A percentile compares a stretch with the other conserved stretches of the same genome.
Conservation (phyloP, 1,140 invertebrate genomes). For the Drosophila saltans region DNA sequence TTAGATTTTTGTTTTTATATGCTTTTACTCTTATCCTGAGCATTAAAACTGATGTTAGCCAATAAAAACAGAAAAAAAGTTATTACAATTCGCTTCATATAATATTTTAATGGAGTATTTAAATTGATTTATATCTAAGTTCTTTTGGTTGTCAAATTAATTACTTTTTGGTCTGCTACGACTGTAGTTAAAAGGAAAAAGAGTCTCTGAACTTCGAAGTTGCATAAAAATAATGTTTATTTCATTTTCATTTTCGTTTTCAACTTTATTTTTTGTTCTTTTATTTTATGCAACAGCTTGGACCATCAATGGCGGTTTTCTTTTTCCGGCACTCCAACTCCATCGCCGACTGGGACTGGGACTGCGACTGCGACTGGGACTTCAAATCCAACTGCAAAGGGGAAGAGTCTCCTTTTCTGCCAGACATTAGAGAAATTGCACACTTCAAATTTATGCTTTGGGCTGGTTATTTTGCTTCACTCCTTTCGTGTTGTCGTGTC, state of each 20-base stretch:
- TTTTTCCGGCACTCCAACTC: slow-evolving; percentile 4
- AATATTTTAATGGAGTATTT: background rate
- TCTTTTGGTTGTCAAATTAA: slow-evolving; percentile 3
- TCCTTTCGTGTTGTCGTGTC: slow-evolving; percentile 42
- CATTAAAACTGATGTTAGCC: too few species aligned
- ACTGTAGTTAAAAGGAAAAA: background rate
- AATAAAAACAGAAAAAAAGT: too few species aligned
- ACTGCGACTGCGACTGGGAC: background rate
- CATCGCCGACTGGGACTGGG: too few species aligned
- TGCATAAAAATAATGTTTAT: slow-evolving; percentile 9
- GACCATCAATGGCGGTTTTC: slow-evolving; percentile 9
- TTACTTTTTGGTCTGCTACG: background rate
- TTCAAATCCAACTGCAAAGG: background rate
- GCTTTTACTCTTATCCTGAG: too few species aligned
- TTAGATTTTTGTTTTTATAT: too few species aligned
- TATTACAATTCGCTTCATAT: background rate
- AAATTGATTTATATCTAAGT: background rate
- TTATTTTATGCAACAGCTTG: slow-evolving; percentile 1
- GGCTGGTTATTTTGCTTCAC: slow-evolving; percentile 11
- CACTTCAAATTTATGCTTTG: slow-evolving; percentile 52
- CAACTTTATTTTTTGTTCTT: background rate
- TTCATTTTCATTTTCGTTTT: slow-evolving; percentile 7
- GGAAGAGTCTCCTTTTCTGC: background rate
- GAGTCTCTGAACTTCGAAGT: slow-evolving; percentile 13
- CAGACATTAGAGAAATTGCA: slow-evolving; percentile 48